A percentile compares a stretch with the other conserved stretches of the same genome.
These are phyloP conservation scores for Gambusia yucatana DNA, from an alignment of 2,797 vertebrate genomes.

Conservation along the genomic window DNA sequence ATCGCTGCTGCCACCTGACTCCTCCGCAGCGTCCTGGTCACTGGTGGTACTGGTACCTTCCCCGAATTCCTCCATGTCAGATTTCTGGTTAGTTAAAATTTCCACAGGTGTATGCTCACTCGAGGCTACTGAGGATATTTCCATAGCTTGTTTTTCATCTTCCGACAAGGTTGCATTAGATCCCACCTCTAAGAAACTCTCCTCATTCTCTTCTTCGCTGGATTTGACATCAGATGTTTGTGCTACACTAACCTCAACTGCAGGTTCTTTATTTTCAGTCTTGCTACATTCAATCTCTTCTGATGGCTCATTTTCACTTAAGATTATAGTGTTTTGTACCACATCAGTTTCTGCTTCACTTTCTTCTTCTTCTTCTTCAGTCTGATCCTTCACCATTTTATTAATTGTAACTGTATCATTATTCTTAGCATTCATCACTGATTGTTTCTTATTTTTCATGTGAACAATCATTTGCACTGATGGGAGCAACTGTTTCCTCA, in stretches of 20 bases:
- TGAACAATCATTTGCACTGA: not conserved
- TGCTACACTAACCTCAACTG: not conserved
- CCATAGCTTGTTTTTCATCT: slow-evolving; percentile 11
- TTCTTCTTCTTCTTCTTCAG: not conserved
- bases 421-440: not conserved
- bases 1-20: slow-evolving; percentile 15
- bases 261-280: slow-evolving; percentile 4
- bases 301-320: not conserved
- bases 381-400: slow-evolving; percentile 13
- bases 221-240: not conserved
- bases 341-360: slow-evolving; percentile 5
- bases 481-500: slow-evolving; percentile 3
- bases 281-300: not conserved
- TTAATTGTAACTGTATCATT: slow-evolving; percentile 5
- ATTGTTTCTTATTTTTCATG: not conserved
- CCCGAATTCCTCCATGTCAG: slow-evolving; percentile 34
- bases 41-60: slow-evolving; percentile 13
- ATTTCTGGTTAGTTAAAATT: slow-evolving; percentile 29
- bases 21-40: slow-evolving; percentile 28
- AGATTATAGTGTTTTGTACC: slow-evolving; percentile 2
- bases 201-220: slow-evolving; percentile 14
- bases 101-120: slow-evolving; percentile 3
- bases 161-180: slow-evolving; percentile 9
- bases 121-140: not conserved
- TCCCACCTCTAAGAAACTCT: slow-evolving; percentile 27